These are phyloP conservation scores for Orbicella faveolata DNA, from an alignment of 64 coral and sea anemone species.

Conservation along the genomic window DNA sequence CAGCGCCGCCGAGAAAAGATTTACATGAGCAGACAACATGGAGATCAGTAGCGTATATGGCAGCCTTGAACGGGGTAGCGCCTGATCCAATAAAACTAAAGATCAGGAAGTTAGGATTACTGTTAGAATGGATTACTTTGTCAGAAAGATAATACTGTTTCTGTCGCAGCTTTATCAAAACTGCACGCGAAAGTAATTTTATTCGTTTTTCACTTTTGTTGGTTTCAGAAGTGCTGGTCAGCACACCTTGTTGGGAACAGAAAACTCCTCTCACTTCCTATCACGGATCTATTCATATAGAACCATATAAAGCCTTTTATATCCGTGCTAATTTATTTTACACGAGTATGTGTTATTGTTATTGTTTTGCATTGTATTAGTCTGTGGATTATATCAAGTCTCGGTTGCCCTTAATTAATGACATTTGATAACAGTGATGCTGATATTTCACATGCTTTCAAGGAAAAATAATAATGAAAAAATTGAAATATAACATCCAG, in stretches of 20 bases:
- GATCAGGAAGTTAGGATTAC: constrained; percentile 42
- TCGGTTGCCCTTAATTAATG: background rate
- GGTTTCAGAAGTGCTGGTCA: background rate
- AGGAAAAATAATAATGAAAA: background rate
- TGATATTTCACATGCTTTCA: background rate
- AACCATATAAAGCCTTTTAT: background rate
- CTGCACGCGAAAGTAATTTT: constrained; percentile 32
- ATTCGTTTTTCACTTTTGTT: background rate
- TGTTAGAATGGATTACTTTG: constrained; percentile 41
- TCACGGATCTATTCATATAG: background rate
- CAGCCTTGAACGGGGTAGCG: background rate
- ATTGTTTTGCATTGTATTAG: background rate
- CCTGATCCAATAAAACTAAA: constrained; percentile 40
- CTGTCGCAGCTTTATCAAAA: background rate
- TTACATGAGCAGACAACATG: background rate
- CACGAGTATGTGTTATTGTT: constrained; percentile 26
- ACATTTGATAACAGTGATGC: background rate
- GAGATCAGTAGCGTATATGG: background rate
- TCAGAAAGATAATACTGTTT: constrained; percentile 12
- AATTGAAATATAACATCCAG: background rate
- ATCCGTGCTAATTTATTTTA: constrained; percentile 4
- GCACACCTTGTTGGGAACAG: background rate
- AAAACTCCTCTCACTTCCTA: background rate
- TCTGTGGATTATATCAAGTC: background rate
- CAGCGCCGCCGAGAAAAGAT: background rate